phyloP scores from a whole-genome alignment of 2,888 invertebrate species.

The Pristionchus mayeri region DNA sequence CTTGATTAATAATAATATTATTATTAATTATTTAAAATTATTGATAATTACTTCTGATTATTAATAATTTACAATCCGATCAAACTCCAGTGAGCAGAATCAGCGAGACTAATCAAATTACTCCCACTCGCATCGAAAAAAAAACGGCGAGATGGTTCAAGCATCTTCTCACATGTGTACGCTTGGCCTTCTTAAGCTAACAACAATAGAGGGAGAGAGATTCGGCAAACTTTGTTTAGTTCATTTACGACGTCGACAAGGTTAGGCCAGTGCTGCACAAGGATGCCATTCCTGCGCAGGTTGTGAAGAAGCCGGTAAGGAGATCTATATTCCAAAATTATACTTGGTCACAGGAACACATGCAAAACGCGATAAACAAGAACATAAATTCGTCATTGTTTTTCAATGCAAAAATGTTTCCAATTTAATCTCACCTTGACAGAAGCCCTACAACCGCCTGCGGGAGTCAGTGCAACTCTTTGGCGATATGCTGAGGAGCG shows the following conservation, averaged over 20 bases:
- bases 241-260: not conserved
- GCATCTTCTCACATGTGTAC: no score
- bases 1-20: no score
- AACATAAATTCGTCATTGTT: not conserved
- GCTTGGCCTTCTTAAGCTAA: not conserved
- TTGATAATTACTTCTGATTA: no score
- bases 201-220: no score
- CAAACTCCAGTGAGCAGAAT: no score
- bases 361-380: not conserved
- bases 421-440: not conserved
- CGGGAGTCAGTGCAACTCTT: slow-evolving; percentile 56
- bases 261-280: not conserved
- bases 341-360: no score
- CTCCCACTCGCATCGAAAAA: no score
- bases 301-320: not conserved
- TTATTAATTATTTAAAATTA: no score
- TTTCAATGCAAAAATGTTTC: not conserved
- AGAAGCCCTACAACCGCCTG: slow-evolving; percentile 52
- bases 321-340: not conserved
- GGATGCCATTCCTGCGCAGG: not conserved
- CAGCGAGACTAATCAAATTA: no score
- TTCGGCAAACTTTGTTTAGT: not conserved
- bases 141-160: not conserved
- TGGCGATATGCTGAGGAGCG: slow-evolving; percentile 53
- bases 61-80: no score